Percentiles rank a stretch among this genome's conserved stretches.
phyloP scores from a whole-genome alignment of 2,888 invertebrate genomes.

The Hyalella azteca region DNA sequence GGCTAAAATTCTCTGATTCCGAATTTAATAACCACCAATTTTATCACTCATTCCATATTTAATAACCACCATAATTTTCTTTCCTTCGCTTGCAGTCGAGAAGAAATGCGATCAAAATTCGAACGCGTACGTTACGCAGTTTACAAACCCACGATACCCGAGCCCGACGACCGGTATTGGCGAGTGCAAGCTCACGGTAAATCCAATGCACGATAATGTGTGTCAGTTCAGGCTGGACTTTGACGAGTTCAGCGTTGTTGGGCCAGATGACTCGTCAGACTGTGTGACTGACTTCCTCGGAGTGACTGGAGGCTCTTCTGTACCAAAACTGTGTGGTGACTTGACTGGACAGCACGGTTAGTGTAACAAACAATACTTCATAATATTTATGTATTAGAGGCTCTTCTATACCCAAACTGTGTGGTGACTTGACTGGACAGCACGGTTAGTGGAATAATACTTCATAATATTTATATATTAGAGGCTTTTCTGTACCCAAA shows the following conservation, averaged over 20 bases:
- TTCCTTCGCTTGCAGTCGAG: constrained; percentile 17
- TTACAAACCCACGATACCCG: constrained; percentile 24
- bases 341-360: constrained; percentile 39
- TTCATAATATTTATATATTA: too few relatives aligned
- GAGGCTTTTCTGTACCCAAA: not conserved
- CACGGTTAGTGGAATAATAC: not conserved
- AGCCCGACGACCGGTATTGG: not conserved
- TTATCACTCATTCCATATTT: too few relatives aligned
- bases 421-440: not conserved
- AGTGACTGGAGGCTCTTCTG: constrained; percentile 20
- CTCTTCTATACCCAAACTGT: too few relatives aligned
- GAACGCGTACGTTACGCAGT: constrained; percentile 22
- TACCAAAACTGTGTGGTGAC: constrained; percentile 39
- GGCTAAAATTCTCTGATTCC: too few relatives aligned
- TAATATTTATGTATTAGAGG: too few relatives aligned
- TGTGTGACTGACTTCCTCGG: constrained; percentile 34
- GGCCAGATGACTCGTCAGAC: constrained; percentile 5
- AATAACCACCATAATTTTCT: too few relatives aligned
- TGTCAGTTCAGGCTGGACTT: constrained; percentile 39
- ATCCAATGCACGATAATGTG: constrained; percentile 28
- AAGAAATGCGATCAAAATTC: constrained; percentile 21
- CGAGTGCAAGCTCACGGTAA: constrained; percentile 37
- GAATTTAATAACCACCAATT: too few relatives aligned
- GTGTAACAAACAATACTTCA: not conserved
- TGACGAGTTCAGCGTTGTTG: constrained; percentile 4